These are phyloP conservation scores for Hepsetus odoe DNA, from an alignment of 2,113 vertebrate species.

Conservation along the genomic window DNA sequence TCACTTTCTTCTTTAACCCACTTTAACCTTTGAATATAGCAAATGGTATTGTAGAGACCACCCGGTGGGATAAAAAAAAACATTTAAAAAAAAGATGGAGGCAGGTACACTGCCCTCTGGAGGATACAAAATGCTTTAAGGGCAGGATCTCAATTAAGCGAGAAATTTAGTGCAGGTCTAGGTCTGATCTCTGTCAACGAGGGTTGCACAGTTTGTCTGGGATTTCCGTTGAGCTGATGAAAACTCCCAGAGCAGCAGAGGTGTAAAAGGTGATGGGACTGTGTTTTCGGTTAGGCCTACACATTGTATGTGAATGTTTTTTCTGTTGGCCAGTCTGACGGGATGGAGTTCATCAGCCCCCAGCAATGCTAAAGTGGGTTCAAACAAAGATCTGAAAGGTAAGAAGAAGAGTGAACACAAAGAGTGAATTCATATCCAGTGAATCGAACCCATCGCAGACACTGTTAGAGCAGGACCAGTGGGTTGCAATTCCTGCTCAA, in stretches of 20 bases:
- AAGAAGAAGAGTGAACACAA: too few species aligned
- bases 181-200: background rate
- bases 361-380: background rate
- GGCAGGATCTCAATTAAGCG: background rate
- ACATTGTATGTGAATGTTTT: too few species aligned
- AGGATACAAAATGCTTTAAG: background rate
- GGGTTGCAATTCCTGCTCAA: too few species aligned
- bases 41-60: background rate
- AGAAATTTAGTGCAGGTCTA: slow-evolving; percentile 1
- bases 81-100: slow-evolving; percentile 1
- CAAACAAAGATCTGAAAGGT: background rate
- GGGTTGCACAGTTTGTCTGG: background rate
- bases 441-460: too few species aligned
- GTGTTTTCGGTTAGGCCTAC: background rate
- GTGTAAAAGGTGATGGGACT: background rate
- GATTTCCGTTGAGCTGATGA: background rate
- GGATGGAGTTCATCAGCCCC: background rate
- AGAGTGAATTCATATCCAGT: too few species aligned
- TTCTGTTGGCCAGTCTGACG: background rate
- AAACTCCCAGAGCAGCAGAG: background rate
- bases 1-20: slow-evolving; percentile 37
- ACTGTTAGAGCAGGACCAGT: too few species aligned
- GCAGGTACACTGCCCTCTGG: background rate
- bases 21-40: slow-evolving; percentile 37
- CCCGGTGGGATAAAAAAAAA: slow-evolving; percentile 36